Conservation (phyloP, 2,888 invertebrate species). For the Patella depressa region DNA sequence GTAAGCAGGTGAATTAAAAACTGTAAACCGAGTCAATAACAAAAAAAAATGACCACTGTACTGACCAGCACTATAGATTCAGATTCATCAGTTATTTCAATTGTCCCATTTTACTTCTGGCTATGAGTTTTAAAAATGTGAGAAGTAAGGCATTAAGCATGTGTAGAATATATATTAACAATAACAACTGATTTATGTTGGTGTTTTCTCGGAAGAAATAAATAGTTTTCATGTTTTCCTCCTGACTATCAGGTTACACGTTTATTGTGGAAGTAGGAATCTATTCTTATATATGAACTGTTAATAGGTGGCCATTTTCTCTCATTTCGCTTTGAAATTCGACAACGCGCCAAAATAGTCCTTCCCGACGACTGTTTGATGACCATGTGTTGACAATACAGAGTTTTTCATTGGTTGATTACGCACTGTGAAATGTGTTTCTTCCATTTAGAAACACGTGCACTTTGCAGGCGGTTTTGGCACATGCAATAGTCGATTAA, state of each 20-base stretch:
- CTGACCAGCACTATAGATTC: no score
- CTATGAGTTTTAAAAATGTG: no score
- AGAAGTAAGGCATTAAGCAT: neutral
- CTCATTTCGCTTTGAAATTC: conserved; percentile 4
- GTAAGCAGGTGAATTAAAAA: no score
- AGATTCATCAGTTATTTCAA: no score
- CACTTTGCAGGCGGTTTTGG: neutral
- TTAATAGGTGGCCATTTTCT: neutral
- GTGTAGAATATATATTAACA: neutral
- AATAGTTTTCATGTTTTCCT: conserved; percentile 6
- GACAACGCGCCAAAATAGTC: conserved; percentile 9
- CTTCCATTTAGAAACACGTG: neutral
- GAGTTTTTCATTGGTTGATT: neutral
- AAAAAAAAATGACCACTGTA: neutral
- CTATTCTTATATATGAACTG: neutral
- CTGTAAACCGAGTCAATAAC: no score
- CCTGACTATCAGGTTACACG: neutral
- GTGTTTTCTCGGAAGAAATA: neutral
- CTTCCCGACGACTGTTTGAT: neutral
- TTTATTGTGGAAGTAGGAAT: neutral
- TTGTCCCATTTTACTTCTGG: no score
- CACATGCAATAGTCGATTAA: no score
- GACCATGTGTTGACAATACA: neutral
- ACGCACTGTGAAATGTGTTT: neutral
- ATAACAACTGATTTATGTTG: neutral